These are phyloP conservation scores for Tenthredo amoena DNA, from an alignment of 2,888 invertebrate species.

Conservation along the genomic window DNA sequence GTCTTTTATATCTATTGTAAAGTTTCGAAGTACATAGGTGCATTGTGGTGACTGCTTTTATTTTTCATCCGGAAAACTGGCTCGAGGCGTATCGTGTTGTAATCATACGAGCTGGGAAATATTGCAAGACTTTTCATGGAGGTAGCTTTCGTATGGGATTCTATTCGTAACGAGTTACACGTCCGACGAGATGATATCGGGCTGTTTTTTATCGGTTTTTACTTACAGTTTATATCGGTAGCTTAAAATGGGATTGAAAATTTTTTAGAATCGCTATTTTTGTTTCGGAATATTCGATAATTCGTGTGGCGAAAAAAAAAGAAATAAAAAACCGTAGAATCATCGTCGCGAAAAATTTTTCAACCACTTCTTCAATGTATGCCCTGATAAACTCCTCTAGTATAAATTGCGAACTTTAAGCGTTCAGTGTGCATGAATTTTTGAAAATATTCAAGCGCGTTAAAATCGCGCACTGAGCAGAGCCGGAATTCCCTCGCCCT, in stretches of 20 bases:
- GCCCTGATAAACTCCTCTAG: background rate
- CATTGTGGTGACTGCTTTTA: background rate
- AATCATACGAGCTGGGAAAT: background rate
- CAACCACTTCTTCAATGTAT: background rate
- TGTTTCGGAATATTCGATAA: no score
- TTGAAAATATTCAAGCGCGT: conserved; percentile 2
- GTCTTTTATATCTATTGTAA: background rate
- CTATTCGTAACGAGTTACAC: background rate
- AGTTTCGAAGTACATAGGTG: background rate
- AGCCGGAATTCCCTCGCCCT: background rate
- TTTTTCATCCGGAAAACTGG: background rate
- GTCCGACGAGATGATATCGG: background rate
- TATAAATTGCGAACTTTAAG: background rate
- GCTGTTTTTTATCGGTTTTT: background rate
- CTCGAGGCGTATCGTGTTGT: background rate
- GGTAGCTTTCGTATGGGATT: background rate
- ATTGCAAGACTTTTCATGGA: background rate
- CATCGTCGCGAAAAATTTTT: background rate
- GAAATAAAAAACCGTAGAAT: background rate
- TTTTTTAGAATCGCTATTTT: background rate
- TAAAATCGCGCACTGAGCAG: background rate
- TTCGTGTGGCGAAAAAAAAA: background rate
- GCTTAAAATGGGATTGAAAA: background rate
- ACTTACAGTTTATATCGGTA: background rate
- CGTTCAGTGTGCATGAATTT: conserved; percentile 2